Base-by-base conservation (phyloP, 2,888 invertebrate genomes). In the Noctua fimbriata region DNA sequence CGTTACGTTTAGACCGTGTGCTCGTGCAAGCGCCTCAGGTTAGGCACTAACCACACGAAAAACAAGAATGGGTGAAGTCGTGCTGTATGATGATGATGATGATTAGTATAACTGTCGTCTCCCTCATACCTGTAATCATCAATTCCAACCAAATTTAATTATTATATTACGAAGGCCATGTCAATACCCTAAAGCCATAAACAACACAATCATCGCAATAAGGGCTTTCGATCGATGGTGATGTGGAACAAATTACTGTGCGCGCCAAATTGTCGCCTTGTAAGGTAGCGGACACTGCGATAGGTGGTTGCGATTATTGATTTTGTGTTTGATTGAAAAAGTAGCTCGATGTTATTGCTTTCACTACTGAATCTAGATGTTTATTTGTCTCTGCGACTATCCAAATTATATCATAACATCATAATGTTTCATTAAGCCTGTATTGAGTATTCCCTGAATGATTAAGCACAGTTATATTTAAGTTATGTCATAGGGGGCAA, bases 181-280 rank as follows among this genome's bases (percentile, higher is more conserved):
- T 79, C 86, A 88, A 87, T 83, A 86, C 81, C 79, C 79, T 55
- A 72, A 41, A 79, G 83, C 82, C 84, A 82, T 89, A 90, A 89
- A 87, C 83, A 85, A 81, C 78, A 74, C 87, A 89, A 87, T 89
- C 84, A 73, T 78, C 71, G 69, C 78, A 70, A 78, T 88, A 80
- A 84, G 82, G 76, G 85, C 78, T 83, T 69, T 82, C 79, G 85
- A 87, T 91, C 86, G 84, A 89, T 90, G 81, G 73, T 77, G 76
- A 89, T 89, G 85, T 85, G 83, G 88, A 86, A 83, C 86, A 86
- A 90, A 89, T 91, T 89, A 88, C 79, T 84, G 85, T 73, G 60
- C 87, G 89, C 91, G 91, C 88, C 90, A 89, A 91, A 90, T 91
- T 88, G 91, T 90, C 91, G 89, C 89, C 80, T 76, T 52, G 69